Base-by-base conservation (phyloP, 1,140 invertebrate species). In the Drosophila nikananu region DNA sequence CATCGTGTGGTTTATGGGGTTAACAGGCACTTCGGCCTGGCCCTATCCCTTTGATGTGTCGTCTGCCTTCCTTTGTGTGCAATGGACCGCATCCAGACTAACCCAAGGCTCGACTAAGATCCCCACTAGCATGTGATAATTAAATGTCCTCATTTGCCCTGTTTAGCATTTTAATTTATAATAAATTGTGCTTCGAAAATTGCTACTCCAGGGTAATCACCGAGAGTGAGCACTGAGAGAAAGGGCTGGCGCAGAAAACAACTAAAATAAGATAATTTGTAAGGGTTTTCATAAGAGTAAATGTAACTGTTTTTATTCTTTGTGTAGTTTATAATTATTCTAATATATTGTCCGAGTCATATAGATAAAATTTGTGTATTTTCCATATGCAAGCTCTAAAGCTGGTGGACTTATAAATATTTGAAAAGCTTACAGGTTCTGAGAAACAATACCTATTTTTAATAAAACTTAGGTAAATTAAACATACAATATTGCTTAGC, bases 101-200 rank as follows among this genome's bases (percentile, higher is more conserved):
- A 71, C 15, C 66, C 52, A 63, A 58, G 41, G 52, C 41, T 21
- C 41, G 48, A 80, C 67, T 73, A 74, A 73, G 77, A 89, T 73
- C 72, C 87, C 74, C 63, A 58, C 65, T 41, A 60, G 63, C 68
- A 89, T 89, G 83, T 89, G 71, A 89, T 87, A 87, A 87, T 87
- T 87, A 87, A 87, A 83, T 89, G 81, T 81, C 51, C 42, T 78
- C 73, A 78, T 80, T 87, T 80, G 83, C 72, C 66, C 71, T 57
- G 77, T 54, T 87, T 90, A 84, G 84, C 86, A 80, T 86, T 90
- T 90, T 89, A 86, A 90, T 89, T 90, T 81, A 73, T 79, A 84
- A 79, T 90, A 90, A 86, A 90, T 84, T 76, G 59, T 49, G 46
- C 61, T 79, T 65, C 77, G 60, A 51, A 48, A 59, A 30, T 49